Evolutionary conservation across 2,888 invertebrate species (phyloP).

Genomic region (Cheilosia vulpina): DNA sequence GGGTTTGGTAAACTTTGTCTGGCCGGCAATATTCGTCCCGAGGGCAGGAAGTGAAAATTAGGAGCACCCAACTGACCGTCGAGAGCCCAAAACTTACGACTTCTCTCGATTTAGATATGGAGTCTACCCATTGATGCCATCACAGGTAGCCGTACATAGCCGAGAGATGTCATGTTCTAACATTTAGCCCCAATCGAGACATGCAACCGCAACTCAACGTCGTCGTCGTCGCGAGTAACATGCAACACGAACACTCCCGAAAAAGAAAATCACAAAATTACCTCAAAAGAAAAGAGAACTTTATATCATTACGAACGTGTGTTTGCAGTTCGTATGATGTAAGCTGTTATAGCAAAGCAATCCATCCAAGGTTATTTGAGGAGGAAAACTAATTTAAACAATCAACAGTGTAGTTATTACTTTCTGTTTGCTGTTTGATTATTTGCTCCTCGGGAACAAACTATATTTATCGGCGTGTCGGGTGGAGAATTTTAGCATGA

Average conservation of each 20-base stretch:
- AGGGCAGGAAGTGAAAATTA: constrained; percentile 74
- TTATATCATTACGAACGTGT: constrained; percentile 54
- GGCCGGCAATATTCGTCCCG: constrained; percentile 55
- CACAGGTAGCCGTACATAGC: constrained; percentile 61
- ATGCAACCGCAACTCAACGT: constrained; percentile 58
- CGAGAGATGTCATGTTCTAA: constrained; percentile 60
- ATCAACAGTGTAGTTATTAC: constrained; percentile 44
- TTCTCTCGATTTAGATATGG: constrained; percentile 46
- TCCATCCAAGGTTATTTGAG: constrained; percentile 50
- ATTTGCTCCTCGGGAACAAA: background rate
- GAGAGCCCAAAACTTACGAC: constrained; percentile 55
- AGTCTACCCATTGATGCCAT: constrained; percentile 12
- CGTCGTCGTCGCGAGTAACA: constrained; percentile 60
- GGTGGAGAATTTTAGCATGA: no score
- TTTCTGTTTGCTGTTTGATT: constrained; percentile 9
- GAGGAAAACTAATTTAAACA: constrained; percentile 41
- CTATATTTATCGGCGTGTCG: background rate
- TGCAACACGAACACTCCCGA: constrained; percentile 53
- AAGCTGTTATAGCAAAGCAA: constrained; percentile 59
- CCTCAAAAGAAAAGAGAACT: constrained; percentile 7
- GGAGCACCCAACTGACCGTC: constrained; percentile 29
- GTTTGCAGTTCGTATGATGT: constrained; percentile 25
- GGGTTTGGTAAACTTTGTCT: constrained; percentile 60
- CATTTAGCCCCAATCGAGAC: constrained; percentile 61
- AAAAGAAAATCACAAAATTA: constrained; percentile 49